A percentile compares a stretch with the other conserved stretches of the same genome.
Evolutionary conservation across 2,113 vertebrate genomes (phyloP).

Genomic region (Nymphicus hollandicus): DNA sequence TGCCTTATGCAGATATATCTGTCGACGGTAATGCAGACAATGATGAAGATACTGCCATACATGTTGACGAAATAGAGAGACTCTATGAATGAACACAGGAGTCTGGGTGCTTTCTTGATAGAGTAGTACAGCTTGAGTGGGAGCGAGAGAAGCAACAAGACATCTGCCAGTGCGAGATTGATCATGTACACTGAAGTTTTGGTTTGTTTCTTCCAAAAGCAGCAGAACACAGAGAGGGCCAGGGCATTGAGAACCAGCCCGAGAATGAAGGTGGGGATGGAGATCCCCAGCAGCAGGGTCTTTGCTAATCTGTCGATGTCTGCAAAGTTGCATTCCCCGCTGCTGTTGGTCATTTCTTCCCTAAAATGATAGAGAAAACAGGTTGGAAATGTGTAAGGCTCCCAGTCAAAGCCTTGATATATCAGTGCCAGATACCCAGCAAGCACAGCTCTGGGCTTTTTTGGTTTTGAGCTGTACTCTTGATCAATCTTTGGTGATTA

Average conservation of each 20-base stretch:
- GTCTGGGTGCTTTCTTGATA: accelerated
- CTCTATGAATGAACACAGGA: conserved; percentile 78
- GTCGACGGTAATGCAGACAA: conserved; percentile 84
- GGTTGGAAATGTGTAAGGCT: not conserved
- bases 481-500: not conserved
- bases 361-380: not conserved
- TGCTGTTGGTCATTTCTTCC: conserved; percentile 18
- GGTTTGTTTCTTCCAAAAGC: conserved; percentile 74
- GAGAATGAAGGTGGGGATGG: conserved; percentile 81
- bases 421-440: not conserved
- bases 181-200: conserved; percentile 89
- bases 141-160: conserved; percentile 83
- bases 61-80: conserved; percentile 85
- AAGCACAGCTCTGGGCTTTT: not conserved
- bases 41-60: conserved; percentile 88
- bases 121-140: conserved; percentile 80
- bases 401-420: not conserved
- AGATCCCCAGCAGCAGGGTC: conserved; percentile 71
- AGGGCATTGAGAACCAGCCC: conserved; percentile 79
- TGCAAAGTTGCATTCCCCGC: not conserved
- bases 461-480: not conserved
- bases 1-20: conserved; percentile 84
- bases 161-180: conserved; percentile 82
- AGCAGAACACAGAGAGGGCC: conserved; percentile 79
- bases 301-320: conserved; percentile 59